phyloP scores from a whole-genome alignment of 2,113 vertebrate species.

The Onychorhynchus coronatus region DNA sequence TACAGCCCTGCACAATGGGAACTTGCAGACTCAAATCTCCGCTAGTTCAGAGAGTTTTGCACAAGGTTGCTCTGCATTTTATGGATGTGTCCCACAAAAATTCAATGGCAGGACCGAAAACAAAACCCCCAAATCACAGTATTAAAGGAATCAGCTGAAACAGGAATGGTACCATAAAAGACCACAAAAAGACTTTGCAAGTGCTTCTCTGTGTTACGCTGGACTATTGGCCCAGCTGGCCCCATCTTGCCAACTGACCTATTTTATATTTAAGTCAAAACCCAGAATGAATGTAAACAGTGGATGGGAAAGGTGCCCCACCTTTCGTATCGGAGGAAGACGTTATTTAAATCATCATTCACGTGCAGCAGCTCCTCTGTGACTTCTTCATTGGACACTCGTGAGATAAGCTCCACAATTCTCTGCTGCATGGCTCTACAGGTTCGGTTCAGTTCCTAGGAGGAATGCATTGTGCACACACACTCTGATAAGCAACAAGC shows the following conservation, averaged over 20 bases:
- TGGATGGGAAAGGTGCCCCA: constrained; percentile 9
- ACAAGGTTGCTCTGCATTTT: neutral
- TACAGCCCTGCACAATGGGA: neutral
- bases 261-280: neutral
- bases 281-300: neutral
- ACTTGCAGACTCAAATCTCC: neutral
- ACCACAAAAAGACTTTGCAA: neutral
- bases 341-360: constrained; percentile 97
- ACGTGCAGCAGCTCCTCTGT: constrained; percentile 94
- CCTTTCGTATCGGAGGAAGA: constrained; percentile 95
- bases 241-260: neutral
- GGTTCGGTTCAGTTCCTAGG: constrained; percentile 92
- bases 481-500: constrained; percentile 19
- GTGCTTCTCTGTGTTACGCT: neutral
- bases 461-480: constrained; percentile 15
- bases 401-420: constrained; percentile 93
- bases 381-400: constrained; percentile 93
- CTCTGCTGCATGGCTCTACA: constrained; percentile 97
- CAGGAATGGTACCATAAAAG: neutral
- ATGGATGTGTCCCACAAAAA: neutral
- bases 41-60: neutral
- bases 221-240: neutral
- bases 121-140: neutral
- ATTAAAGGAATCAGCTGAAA: neutral
- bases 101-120: neutral